Conservation (phyloP, 2,113 vertebrate genomes). For the Catharus minimus region DNA sequence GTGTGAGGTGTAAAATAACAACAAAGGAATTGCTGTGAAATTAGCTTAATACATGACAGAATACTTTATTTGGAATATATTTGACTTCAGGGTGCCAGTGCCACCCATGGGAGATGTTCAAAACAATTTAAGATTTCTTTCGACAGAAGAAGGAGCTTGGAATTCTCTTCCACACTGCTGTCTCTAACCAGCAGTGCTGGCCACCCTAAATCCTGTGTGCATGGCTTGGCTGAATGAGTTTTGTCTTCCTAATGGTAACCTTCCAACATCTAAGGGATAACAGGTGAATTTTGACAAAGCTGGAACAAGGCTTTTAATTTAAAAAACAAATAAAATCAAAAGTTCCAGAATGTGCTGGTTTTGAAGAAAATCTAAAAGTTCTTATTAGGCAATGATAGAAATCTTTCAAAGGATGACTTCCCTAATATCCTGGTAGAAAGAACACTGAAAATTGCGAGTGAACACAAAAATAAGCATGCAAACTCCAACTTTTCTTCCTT, state of each 20-base stretch:
- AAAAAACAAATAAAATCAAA: not conserved
- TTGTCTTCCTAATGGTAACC: not conserved
- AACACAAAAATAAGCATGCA: not conserved
- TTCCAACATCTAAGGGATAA: not conserved
- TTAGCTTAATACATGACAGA: not conserved
- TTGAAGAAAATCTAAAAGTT: not conserved
- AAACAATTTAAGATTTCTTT: not conserved
- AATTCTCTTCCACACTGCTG: not conserved
- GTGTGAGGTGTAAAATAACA: not conserved
- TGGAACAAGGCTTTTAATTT: not conserved
- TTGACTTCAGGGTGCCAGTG: not conserved
- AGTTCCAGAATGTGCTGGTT: not conserved
- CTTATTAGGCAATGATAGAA: not conserved
- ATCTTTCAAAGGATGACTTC: not conserved
- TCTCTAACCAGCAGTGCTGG: not conserved
- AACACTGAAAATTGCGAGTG: not conserved
- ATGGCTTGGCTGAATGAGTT: not conserved
- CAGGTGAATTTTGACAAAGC: not conserved
- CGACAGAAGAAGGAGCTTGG: not conserved
- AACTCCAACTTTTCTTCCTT: not conserved
- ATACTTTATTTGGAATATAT: not conserved
- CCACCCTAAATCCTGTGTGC: not conserved
- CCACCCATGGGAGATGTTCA: not conserved
- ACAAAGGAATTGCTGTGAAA: not conserved
- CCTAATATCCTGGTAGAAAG: not conserved